These are phyloP conservation scores for Actenoides lindsayi DNA, from an alignment of 2,113 vertebrate genomes.

Conservation along the genomic window DNA sequence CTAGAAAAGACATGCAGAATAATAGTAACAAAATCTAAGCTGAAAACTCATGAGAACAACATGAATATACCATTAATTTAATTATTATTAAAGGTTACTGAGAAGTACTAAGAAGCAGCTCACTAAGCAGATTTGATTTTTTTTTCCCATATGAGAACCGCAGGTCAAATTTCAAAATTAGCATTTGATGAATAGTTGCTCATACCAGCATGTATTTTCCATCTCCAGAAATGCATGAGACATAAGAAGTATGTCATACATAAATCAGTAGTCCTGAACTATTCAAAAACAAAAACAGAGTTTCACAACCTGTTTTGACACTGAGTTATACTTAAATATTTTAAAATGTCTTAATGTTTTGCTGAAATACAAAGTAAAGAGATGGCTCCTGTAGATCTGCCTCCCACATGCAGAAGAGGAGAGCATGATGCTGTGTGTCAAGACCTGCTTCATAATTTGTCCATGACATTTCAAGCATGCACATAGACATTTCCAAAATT, in stretches of 20 bases:
- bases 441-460: neutral
- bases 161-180: neutral
- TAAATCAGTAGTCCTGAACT: neutral
- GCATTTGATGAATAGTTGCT: neutral
- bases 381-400: neutral
- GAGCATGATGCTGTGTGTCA: neutral
- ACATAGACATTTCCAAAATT: neutral
- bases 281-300: neutral
- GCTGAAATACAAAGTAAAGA: neutral
- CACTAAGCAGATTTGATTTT: neutral
- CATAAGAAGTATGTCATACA: neutral
- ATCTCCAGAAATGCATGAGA: neutral
- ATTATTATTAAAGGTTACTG: neutral
- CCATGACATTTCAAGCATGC: neutral
- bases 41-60: neutral
- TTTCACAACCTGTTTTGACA: neutral
- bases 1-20: neutral
- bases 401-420: neutral
- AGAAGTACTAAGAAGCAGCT: neutral
- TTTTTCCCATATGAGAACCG: neutral
- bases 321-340: neutral
- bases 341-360: neutral
- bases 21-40: neutral
- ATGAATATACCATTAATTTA: neutral
- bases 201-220: neutral